Evolutionary conservation across 2,888 invertebrate genomes (phyloP).

Genomic region (Xiphydria camelus): DNA sequence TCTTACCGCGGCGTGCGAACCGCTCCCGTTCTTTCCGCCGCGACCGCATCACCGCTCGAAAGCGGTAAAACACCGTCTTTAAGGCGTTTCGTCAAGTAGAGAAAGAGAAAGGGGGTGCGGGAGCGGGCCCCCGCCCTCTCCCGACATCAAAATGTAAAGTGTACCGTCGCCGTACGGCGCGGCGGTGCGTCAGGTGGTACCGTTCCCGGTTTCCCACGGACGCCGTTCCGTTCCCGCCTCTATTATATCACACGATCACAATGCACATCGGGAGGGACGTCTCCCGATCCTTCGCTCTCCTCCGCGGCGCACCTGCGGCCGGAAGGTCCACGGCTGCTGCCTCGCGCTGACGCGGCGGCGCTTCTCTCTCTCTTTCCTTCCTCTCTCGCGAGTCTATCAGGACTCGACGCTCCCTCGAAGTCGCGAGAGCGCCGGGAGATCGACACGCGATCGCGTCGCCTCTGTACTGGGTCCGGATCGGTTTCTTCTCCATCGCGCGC

Average conservation of each 20-base stretch:
- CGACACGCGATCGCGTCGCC: too few species aligned
- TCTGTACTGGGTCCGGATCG: too few species aligned
- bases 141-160: constrained; percentile 41
- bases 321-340: too few species aligned
- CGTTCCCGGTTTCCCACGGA: constrained; percentile 51
- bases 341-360: too few species aligned
- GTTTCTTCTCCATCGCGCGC: too few species aligned
- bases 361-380: too few species aligned
- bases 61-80: too few species aligned
- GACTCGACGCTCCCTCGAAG: too few species aligned
- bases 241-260: constrained; percentile 56
- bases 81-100: background rate
- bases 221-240: constrained; percentile 49
- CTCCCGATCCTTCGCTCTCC: constrained; percentile 9
- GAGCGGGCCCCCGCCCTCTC: constrained; percentile 12
- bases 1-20: too few species aligned
- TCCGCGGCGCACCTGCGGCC: constrained; percentile 47
- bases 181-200: constrained; percentile 51
- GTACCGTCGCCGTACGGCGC: constrained; percentile 42
- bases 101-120: constrained; percentile 6
- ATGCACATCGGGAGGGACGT: constrained; percentile 45
- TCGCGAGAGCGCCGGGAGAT: too few species aligned
- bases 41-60: background rate
- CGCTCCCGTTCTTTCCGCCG: too few species aligned
- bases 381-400: too few species aligned